Evolutionary conservation across 1,140 invertebrate species (phyloP), one percentile per base, ranked within the genome.

Genomic region (Drosophila virilis): DNA sequence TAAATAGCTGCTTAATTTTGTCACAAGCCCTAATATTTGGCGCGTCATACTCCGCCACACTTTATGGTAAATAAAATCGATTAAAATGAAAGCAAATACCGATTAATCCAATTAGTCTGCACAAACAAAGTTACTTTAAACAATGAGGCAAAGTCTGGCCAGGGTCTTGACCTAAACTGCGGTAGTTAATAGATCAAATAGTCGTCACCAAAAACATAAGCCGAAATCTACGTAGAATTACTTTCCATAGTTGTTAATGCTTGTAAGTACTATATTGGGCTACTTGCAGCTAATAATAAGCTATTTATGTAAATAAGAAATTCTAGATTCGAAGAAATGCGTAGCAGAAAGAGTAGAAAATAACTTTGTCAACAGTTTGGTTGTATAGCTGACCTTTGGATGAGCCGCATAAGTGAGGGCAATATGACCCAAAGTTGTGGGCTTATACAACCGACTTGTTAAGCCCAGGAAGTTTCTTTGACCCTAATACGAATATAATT

Each of bases 401-500:
- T 37, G 37, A 38, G 37, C 10, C 37, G 37, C 9, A 9, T 10
- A 38, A 38, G 9, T 38, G 10, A 10, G 9, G 9, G 37, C 9
- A 38, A 10, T 38, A 12, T 38, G 10, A 2, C 37, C 9, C 37
- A 38, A 38, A 38, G 9, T 10, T 38, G 3, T 0, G 37, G 37
- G 37, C 10, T 38, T 38, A 9, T 1, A 12, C 12, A 10, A 38
- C 10, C 9, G 37, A 12, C 12, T 28, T 28, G 22, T 28, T 50
- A 50, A 2, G 22, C 22, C 22, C 22, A 40, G 12, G 5, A 7
- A 1, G 3, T 5, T 57, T 12, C 17, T 35, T 6, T 37, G 51
- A 54, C 51, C 22, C 55, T 58, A 58, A 43, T 58, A 32, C 7
- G 28, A 45, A 58, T 58, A 58, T 43, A 43, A 58, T 58, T 43